Evolutionary conservation across 1,140 invertebrate species (phyloP), one percentile per base, ranked within the genome.

Genomic region (Drosophila tsacasi): DNA sequence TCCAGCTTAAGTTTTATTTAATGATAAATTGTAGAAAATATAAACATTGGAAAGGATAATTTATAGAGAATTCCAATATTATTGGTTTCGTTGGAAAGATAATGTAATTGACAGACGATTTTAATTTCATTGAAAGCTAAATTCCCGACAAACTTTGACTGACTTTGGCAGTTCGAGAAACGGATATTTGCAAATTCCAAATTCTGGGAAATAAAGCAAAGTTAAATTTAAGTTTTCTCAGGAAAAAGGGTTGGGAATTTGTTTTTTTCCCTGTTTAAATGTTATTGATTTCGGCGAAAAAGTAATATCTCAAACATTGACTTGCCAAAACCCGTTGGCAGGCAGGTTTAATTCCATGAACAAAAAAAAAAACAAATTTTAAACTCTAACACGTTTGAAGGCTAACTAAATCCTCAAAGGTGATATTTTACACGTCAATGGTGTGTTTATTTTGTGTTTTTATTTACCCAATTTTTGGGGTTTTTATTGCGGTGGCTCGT

Each of bases 381-480:
- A 32, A 19, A 49, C 50, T 57, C 30, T 39, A 21, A 40, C 49
- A 30, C 9, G 61, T 27, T 42, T 12, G 21, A 58, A 32, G 19
- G 50, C 25, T 19, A 44, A 23, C 57, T 23, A 35, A 32, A 66
- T 66, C 27, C 27, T 37, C 37, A 61, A 37, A 58, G 69, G 66
- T 71, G 27, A 73, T 61, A 73, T 73, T 73, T 73, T 69, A 58
- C 39, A 46, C 52, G 52, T 69, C 69, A 73, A 73, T 73, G n/a
- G 46, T 21, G 40, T 61, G 30, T 73, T 57, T 19, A 60, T 72
- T 72, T 72, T 69, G 54, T 39, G n/a, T 47, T 64, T 68, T 55
- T 72, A 73, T 73, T 52, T 50, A 61, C 35, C 37, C 37, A 72
- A 60, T 73, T 73, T 71, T 73, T 50, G 2, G 30, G 66, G 27